Evolutionary conservation across 2,113 vertebrate genomes (phyloP), one percentile per base, ranked within the genome.

Genomic region (Catagonus wagneri): DNA sequence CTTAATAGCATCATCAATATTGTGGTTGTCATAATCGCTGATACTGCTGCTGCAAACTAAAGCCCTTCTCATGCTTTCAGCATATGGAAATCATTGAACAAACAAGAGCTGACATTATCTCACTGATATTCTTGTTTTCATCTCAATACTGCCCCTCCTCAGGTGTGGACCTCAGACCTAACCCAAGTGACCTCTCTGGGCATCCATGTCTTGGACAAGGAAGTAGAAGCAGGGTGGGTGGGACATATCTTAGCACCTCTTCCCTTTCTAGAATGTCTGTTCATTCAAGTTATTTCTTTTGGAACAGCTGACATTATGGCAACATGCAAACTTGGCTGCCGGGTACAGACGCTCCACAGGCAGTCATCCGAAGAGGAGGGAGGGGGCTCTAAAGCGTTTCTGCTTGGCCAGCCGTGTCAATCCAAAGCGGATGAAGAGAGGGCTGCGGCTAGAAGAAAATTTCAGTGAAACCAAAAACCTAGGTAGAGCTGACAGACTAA

Each of bases 401-500:
- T 95, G 84, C 39, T 86, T 52, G 32, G 72, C 36, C 87, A 93
- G 65, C 78, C 87, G n/a, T 88, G 76, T 68, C 83, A 75, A 86
- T 75, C 76, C 60, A 63, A 75, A 97, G 56, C 65, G 50, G 83
- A 80, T 83, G 78, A 27, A 23, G 39, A 63, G 56, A 50, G 5
- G 32, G 19, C n/a, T 71, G 71, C 83, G 78, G 75, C 15, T 27
- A 76, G 8, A 7, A 83, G 27, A 52, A 83, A 78, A 54, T 58
- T 61, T 92, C 54, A 85, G 34, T 39, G 80, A 95, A 76, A 90
- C 0, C 0, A 32, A 25, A 97, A 97, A 97, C 52, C 16, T 93
- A 94, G 96, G 78, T 76, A 80, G 79, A 84, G 86, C 58, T 80
- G 85, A 91, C 34, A 87, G 68, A 97, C n/a, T 13, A 19, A 78